Base-by-base conservation (phyloP, 1,140 invertebrate genomes). In the Colletes latitarsis region DNA sequence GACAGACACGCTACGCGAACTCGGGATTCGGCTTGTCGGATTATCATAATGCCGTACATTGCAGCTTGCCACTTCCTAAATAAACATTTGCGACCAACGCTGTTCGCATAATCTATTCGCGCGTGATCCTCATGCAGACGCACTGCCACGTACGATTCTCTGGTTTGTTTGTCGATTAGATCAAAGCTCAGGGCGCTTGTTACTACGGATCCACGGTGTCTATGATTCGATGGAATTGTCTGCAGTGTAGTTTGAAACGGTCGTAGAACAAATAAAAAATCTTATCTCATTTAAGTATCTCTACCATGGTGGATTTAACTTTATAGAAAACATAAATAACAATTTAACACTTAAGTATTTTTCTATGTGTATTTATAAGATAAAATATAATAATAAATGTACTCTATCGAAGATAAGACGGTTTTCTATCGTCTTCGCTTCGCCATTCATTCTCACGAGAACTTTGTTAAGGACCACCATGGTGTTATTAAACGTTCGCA, bases 41-140 rank as follows among this genome's bases (percentile, higher is more conserved):
- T 85, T 84, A 85, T 86, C 80, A 78, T 85, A 77, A 82, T 78
- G 57, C 66, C 58, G 60, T 82, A 75, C 72, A 81, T 85, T 77
- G 76, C 71, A 60, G 68, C 57, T 68, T 70, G 30, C 49, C 57
- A 70, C 80, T 74, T 85, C 76, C 76, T 83, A 87, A 87, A 85
- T 85, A 87, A 87, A 83, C 84, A 81, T 85, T 86, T 82, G 57
- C 69, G 72, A 69, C 67, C 74, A 68, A 21, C 66, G 64, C 63
- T 55, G 55, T 70, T 82, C 83, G 85, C 76, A 83, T 86, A 85
- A 86, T 86, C 81, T 81, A 81, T 85, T 83, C 81, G 71, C 81
- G 76, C 85, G 76, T 80, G 81, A 85, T 85, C 39, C 49, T 58
- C 74, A 70, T 86, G 41, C 62, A 69, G 52, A 30, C 74, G 39